These are phyloP conservation scores for Drosophila melanosoma DNA, from an alignment of 2,888 invertebrate species.

Conservation along the genomic window DNA sequence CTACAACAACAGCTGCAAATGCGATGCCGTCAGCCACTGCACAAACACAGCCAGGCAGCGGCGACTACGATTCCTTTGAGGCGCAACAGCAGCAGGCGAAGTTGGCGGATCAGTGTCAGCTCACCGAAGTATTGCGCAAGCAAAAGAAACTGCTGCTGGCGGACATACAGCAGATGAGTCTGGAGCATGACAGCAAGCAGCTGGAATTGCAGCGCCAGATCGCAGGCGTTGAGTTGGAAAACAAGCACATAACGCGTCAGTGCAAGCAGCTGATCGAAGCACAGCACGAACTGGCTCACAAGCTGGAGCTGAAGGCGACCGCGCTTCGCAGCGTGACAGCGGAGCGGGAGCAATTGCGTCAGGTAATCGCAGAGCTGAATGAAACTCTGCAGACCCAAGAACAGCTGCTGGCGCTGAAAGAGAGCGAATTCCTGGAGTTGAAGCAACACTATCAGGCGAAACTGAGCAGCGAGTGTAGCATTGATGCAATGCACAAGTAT, in stretches of 20 bases:
- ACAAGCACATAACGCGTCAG: slow-evolving; percentile 79
- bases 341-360: slow-evolving; percentile 71
- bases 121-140: slow-evolving; percentile 82
- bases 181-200: slow-evolving; percentile 78
- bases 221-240: slow-evolving; percentile 80
- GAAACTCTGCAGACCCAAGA: slow-evolving; percentile 70
- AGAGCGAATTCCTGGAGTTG: slow-evolving; percentile 70
- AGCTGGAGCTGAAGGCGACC: slow-evolving; percentile 55
- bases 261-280: slow-evolving; percentile 75
- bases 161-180: slow-evolving; percentile 74
- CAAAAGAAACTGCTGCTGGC: slow-evolving; percentile 80
- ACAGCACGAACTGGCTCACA: slow-evolving; percentile 65
- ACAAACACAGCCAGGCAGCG: background rate
- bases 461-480: slow-evolving; percentile 62
- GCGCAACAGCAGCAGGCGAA: slow-evolving; percentile 72
- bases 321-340: slow-evolving; percentile 51
- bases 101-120: slow-evolving; percentile 77
- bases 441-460: slow-evolving; percentile 70
- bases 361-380: slow-evolving; percentile 65
- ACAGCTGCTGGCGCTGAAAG: slow-evolving; percentile 63
- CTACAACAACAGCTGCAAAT: background rate
- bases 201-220: slow-evolving; percentile 74
- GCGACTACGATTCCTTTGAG: slow-evolving; percentile 61
- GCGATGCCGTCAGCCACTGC: background rate
- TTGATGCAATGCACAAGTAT: slow-evolving; percentile 77